Evolutionary conservation across 2,888 invertebrate species (phyloP).

Genomic region (Tenthredo amoena): DNA sequence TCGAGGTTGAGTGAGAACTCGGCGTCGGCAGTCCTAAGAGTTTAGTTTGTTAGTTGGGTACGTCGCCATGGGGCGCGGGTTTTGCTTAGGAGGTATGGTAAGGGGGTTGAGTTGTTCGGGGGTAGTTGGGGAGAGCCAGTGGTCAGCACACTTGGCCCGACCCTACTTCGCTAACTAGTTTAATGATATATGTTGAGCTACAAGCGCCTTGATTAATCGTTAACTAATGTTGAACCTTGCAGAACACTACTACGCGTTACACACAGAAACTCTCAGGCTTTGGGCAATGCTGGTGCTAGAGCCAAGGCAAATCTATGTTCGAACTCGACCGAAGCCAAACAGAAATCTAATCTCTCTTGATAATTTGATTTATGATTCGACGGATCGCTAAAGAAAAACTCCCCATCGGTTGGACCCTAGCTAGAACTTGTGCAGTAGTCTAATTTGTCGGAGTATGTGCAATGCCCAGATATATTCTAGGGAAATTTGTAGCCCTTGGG

Average conservation of each 20-base stretch:
- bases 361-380: conserved; percentile 75
- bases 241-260: conserved; percentile 69
- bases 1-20: conserved; percentile 68
- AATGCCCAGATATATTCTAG: conserved; percentile 58
- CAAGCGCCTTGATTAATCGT: conserved; percentile 79
- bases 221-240: conserved; percentile 78
- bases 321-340: conserved; percentile 67
- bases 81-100: conserved; percentile 55
- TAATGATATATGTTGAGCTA: conserved; percentile 79
- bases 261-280: conserved; percentile 54
- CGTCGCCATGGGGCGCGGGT: conserved; percentile 66
- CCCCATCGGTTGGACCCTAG: conserved; percentile 54
- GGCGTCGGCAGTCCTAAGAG: conserved; percentile 72
- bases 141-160: conserved; percentile 78
- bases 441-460: conserved; percentile 69
- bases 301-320: conserved; percentile 57
- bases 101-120: conserved; percentile 32
- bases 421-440: conserved; percentile 61
- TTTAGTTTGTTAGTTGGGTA: conserved; percentile 75
- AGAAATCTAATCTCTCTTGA: conserved; percentile 76
- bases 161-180: conserved; percentile 79
- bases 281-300: conserved; percentile 54
- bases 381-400: conserved; percentile 58
- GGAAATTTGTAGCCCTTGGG: conserved; percentile 63
- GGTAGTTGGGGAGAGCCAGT: conserved; percentile 71